A percentile compares a stretch with the other conserved stretches of the same genome.
These are phyloP conservation scores for Karalla daura DNA, from an alignment of 2,797 vertebrate genomes.

Conservation along the genomic window DNA sequence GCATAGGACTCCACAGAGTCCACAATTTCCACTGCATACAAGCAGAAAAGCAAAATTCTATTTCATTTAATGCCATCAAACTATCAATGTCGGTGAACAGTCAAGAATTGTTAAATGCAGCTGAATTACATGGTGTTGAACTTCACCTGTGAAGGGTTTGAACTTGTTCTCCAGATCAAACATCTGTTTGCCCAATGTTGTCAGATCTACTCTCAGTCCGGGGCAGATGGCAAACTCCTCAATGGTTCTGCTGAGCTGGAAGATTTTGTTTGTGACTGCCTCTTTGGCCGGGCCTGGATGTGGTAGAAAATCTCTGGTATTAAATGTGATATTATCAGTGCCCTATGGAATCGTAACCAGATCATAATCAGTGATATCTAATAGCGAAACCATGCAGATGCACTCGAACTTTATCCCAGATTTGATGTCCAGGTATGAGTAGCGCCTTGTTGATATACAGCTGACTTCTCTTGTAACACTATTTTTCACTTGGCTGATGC, in stretches of 20 bases:
- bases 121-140: neutral
- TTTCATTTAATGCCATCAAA: neutral
- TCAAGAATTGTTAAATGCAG: too few relatives aligned
- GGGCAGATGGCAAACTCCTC: constrained; percentile 96
- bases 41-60: constrained; percentile 4
- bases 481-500: constrained; percentile 51
- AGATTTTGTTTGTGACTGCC: constrained; percentile 91
- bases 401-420: constrained; percentile 2
- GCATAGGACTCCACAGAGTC: constrained; percentile 96
- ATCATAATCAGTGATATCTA: neutral
- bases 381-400: neutral
- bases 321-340: neutral
- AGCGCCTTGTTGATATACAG: constrained; percentile 41
- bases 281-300: constrained; percentile 91
- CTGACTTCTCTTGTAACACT: constrained; percentile 49
- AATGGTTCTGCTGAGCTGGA: constrained; percentile 95
- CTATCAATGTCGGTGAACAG: neutral
- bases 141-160: constrained; percentile 94
- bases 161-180: constrained; percentile 98
- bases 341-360: neutral
- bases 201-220: constrained; percentile 90
- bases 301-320: neutral
- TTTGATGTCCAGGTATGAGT: constrained; percentile 1
- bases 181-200: constrained; percentile 91
- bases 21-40: constrained; percentile 92